Base-by-base conservation (phyloP, 2,797 vertebrate species). In the Sebastes kiyomatsui region DNA sequence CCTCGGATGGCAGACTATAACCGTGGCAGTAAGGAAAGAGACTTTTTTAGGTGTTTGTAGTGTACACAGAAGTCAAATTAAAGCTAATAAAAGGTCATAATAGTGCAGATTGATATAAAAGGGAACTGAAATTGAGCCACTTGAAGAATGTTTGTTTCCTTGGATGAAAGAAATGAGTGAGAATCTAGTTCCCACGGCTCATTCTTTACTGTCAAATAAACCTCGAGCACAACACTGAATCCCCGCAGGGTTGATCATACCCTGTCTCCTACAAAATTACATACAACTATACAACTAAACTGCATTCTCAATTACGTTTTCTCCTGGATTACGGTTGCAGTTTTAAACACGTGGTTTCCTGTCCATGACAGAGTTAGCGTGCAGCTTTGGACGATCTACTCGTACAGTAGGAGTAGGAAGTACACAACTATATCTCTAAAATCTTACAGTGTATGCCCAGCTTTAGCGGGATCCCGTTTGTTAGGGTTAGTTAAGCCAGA, bases 41-140 rank as follows among this genome's bases (percentile, higher is more conserved):
- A 16, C 38, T 74, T 59, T 77, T 84, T 79, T 69, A 79, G 67
- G 74, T 30, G 28, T 58, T 56, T 38, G 62, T 8, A 16, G 66
- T 33, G 20, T 12, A n/a, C 20, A 38, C 16, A 58, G 77, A 74
- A 46, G 28, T 67, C 14, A 52, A 70, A n/a, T 38, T 32, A 68
- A 71, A 59, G 11, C 49, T 62, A 54, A 69, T 81, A 72, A 79
- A 87, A 78, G 69, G 11, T 28, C 1, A 54, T n/a, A 46, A 46
- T 49, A 20, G 46, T 49, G 46, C 62, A 56, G n/a, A 33, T 1
- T 5, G 56, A 52, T 33, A 67, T 9, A 65, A 72, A 38, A 68
- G 18, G 49, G 13, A 23, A 33, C 16, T 33, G 18, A 76, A 23
- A 58, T 16, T 20, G 22, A 65, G 64, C 14, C 28, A 14, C 7